These are phyloP conservation scores for Ciconia nigra DNA, from an alignment of 2,797 vertebrate genomes.

Conservation along the genomic window DNA sequence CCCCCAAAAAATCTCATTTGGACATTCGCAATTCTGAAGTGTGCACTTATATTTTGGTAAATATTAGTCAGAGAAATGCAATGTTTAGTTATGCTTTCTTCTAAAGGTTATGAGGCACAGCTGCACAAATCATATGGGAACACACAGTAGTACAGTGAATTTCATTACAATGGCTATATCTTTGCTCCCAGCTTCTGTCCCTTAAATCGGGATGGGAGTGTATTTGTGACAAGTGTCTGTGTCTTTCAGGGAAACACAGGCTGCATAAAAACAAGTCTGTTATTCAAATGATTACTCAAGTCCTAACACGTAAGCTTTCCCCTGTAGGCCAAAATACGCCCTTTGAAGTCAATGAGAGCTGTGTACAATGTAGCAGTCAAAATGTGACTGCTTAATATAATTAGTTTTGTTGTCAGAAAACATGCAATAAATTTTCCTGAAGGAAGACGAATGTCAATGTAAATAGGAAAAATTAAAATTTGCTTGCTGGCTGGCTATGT, in stretches of 20 bases:
- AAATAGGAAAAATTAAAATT: neutral
- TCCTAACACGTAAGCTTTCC: neutral
- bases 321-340: neutral
- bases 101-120: conserved; percentile 35
- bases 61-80: conserved; percentile 15
- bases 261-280: neutral
- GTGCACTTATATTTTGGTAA: neutral
- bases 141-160: neutral
- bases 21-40: neutral
- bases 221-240: neutral
- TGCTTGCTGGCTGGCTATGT: neutral
- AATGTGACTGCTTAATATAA: neutral
- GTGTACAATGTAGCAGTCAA: neutral
- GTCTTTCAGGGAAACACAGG: neutral
- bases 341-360: neutral
- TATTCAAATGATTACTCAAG: neutral
- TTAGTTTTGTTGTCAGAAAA: neutral
- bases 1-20: neutral
- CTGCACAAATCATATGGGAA: conserved; percentile 25
- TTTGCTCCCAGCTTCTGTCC: neutral
- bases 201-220: neutral
- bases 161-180: neutral
- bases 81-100: neutral
- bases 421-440: neutral
- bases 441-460: neutral